These are phyloP conservation scores for Acanthornis magna DNA, from an alignment of 2,797 vertebrate genomes.

Conservation along the genomic window DNA sequence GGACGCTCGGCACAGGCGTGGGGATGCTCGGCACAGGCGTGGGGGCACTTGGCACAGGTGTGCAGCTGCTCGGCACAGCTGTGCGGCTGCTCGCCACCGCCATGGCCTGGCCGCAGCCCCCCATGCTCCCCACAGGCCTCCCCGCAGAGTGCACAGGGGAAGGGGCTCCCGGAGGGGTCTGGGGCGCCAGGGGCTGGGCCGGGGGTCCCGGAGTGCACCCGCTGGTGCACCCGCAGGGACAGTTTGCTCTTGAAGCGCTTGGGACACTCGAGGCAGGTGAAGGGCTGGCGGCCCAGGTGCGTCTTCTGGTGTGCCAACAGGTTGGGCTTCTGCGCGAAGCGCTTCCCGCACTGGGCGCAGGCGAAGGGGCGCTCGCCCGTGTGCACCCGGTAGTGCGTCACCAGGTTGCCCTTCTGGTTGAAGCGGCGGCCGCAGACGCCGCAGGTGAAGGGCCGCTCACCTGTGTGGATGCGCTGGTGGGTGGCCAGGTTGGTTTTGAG, in stretches of 20 bases:
- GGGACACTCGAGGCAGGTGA: constrained; percentile 29
- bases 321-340: constrained; percentile 79
- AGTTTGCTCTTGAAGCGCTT: constrained; percentile 41
- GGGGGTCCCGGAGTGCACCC: neutral
- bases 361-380: constrained; percentile 81
- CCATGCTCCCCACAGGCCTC: neutral
- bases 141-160: neutral
- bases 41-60: neutral
- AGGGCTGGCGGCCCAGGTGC: constrained; percentile 65
- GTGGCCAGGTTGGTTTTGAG: constrained; percentile 87
- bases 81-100: neutral
- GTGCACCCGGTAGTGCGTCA: constrained; percentile 87
- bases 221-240: constrained; percentile 40
- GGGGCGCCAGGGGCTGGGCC: neutral
- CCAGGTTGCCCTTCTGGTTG: constrained; percentile 89
- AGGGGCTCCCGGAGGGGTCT: neutral
- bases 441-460: constrained; percentile 84
- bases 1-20: neutral
- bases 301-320: constrained; percentile 85
- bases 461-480: constrained; percentile 86
- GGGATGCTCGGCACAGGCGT: neutral
- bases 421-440: constrained; percentile 86
- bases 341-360: constrained; percentile 47
- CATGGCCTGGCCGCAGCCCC: neutral
- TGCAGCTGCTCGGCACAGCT: neutral